Base-by-base conservation (phyloP, 2,797 vertebrate species). In the Pagetopsis macropterus region DNA sequence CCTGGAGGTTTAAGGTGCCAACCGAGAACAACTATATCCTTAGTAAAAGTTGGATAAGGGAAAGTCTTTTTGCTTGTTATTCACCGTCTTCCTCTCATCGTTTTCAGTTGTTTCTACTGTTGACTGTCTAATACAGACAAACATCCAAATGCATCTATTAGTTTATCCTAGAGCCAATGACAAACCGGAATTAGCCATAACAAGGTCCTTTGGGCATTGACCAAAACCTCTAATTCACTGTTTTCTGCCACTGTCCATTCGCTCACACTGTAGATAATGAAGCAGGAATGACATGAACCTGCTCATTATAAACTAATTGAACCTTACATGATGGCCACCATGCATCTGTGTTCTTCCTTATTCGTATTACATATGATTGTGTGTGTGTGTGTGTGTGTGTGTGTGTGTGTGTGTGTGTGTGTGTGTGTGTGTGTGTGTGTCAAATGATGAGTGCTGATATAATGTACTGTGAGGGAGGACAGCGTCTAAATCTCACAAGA, bases 311-410 rank as follows among this genome's bases (percentile, higher is more conserved):
- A 68, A 51, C 6, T 7, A 1, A 45, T 6, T 1, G 5, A 75
- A 21, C 40, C 21, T 61, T 75, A 43, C 23, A 65, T 57, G 69
- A 83, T 70, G 73, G 66, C 76, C 17, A 33, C 70, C 2, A 10
- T 45, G 12, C 45, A 31, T 55, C 46, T n/a, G 6, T 5, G 3
- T 45, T 50, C 72, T 67, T 8, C n/a, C 19, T 45, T 45, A 5
- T 57, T 65, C 17, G 40, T 37, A 14, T 45, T 57, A 19, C 65
- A 63, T 46, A 51, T 62, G 52, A 50, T 57, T 3, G 2, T 54
- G 19, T 21, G 6, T 60, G 70, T 68, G 49, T 27, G 14, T n/a
- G 23, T 54, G 55, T 23, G 48, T 23, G 43, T 21, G 16, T 17
- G 50, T 16, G 1, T 51, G 43, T 44, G 43, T 44, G 43, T 44